Base-by-base conservation (phyloP, 2,888 invertebrate species). In the Pandemis cinnamomeana region DNA sequence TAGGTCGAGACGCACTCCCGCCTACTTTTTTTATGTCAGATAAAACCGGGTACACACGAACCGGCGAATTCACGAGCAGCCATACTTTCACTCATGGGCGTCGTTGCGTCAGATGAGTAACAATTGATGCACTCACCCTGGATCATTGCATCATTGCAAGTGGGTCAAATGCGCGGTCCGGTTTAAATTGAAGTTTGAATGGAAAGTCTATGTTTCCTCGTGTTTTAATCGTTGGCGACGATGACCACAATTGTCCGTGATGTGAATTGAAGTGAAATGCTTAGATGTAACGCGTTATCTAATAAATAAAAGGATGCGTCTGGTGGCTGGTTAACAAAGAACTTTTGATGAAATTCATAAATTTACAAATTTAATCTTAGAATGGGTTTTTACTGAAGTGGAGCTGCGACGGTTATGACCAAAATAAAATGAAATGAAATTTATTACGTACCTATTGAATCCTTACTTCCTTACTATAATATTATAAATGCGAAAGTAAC, bases 121-220 rank as follows among this genome's bases (percentile, higher is more conserved):
- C 83, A 83, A 83, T 83, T 82, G 77, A 78, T 82, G 80, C 83
- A 84, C 83, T 83, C 83, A 83, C 78, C 80, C 82, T 82, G 83
- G 83, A 87, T 90, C 87, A 89, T 88, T 89, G 86, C 88, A 90
- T 89, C 85, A 82, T 86, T 87, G 87, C 86, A 85, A 87, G 82
- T 80, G 84, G 89, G 89, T 87, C 89, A 80, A 79, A 75, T 27
- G 46, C 27, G 36, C 68, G 60, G 63, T 72, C 55, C 58, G 63
- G 68, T 72, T 67, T 67, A 1, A 51, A 13, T 48, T 58, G 10
- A 27, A 11, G 5, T 58, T 20, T 58, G 1, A 20, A 58, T 15
- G 20, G 55, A 55, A 55, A 55, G 55, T 55, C 20, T 20, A 20
- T 36, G 13, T 20, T 55, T 15, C 20, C 7, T 51, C 1, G 13